Evolutionary conservation across 2,797 vertebrate species (phyloP).

Genomic region (Trichosurus vulpecula): DNA sequence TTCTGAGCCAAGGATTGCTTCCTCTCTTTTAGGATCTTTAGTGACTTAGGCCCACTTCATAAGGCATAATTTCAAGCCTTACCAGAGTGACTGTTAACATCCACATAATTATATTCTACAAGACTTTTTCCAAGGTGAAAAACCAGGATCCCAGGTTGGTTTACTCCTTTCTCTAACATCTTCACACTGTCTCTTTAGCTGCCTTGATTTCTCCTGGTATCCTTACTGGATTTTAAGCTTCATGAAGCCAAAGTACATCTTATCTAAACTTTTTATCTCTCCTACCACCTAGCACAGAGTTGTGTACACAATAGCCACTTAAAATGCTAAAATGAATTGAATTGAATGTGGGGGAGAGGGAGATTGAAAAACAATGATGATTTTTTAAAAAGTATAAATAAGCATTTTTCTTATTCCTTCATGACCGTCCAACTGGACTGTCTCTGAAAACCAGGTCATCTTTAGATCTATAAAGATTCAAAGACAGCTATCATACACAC

Average conservation of each 20-base stretch:
- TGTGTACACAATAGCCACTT: background rate
- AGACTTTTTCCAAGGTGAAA: background rate
- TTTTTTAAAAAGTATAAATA: background rate
- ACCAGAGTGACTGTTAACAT: background rate
- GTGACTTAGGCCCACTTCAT: background rate
- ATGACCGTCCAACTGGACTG: background rate
- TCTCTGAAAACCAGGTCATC: background rate
- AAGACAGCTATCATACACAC: background rate
- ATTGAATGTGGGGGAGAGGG: background rate
- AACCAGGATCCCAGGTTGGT: background rate
- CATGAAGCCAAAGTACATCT: background rate
- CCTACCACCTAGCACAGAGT: background rate
- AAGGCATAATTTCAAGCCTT: background rate
- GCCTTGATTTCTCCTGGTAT: background rate
- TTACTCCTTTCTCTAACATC: background rate
- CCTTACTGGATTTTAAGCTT: background rate
- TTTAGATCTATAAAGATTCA: background rate
- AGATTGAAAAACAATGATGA: background rate
- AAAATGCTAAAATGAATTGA: background rate
- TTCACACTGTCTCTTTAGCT: background rate
- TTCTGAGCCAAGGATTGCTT: background rate
- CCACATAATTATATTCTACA: background rate
- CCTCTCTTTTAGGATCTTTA: background rate
- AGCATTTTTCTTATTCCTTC: background rate
- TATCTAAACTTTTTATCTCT: background rate